Base-by-base conservation (phyloP, 2,797 vertebrate genomes). In the Cheirogaleus major region DNA sequence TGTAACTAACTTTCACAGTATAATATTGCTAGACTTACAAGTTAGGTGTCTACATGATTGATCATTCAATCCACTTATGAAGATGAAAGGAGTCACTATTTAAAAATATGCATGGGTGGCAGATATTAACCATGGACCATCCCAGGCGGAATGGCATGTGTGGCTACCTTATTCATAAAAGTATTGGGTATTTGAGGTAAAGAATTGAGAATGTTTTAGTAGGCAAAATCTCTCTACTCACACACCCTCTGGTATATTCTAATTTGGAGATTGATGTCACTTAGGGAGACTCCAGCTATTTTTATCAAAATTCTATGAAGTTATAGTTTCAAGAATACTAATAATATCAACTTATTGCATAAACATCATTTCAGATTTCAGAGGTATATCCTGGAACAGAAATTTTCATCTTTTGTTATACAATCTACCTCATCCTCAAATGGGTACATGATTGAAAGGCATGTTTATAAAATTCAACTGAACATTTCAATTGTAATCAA, bases 401-500 rank as follows among this genome's bases (percentile, higher is more conserved):
- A 38, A 48, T 80, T 61, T 95, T 81, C 27, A 73, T 69, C 15
- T 82, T 86, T 59, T 11, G 25, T 30, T 88, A 23, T 45, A 2
- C 0, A 38, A 22, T 59, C 9, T 69, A 79, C 14, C 1, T 69
- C 5, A 12, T 85, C 57, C 15, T 10, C 1, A 88, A 38, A 67
- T 57, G 69, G 43, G 17, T 67, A 81, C 17, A 23, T 52, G 55
- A 79, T 2, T 48, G 9, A 93, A 85, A 82, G 7, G 0, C 38
- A 75, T 41, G 4, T 55, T 52, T 92, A 87, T 32, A 97, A 96
- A 86, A 2, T 11, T 18, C 10, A 89, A 27, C 23, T 76, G 32
- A 81, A 87, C 14, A 35, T 81, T 87, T 97, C 50, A 69, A 84
- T 75, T 92, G 12, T 2, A 97, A 97, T 94, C 80, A 95, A 80